Conservation (phyloP, 2,113 vertebrate genomes). For the Lepisosteus oculatus region DNA sequence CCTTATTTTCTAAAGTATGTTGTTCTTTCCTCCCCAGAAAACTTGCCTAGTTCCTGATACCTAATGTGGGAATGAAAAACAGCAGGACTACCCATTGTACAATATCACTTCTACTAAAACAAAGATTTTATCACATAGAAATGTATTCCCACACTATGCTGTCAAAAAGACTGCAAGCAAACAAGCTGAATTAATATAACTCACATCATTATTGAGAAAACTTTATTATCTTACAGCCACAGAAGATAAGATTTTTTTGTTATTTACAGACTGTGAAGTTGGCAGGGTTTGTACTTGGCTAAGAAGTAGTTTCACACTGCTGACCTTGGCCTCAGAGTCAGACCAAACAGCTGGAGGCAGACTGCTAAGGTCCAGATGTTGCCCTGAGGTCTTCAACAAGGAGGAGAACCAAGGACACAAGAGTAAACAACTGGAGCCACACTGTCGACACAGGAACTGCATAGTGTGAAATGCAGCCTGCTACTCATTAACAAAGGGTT, state of each 20-base stretch:
- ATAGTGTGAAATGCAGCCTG: constrained; percentile 9
- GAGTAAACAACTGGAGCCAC: constrained; percentile 17
- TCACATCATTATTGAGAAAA: constrained; percentile 12
- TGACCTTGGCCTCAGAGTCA: constrained; percentile 33
- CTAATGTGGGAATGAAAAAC: too few relatives aligned
- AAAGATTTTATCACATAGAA: too few relatives aligned
- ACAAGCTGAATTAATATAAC: constrained; percentile 32
- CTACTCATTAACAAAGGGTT: constrained; percentile 32
- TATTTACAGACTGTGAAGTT: constrained; percentile 31
- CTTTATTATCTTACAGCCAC: constrained; percentile 11
- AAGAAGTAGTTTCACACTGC: constrained; percentile 25
- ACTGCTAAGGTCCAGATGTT: constrained; percentile 32
- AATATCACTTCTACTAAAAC: too few relatives aligned
- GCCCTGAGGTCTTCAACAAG: constrained; percentile 4
- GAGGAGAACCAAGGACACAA: background rate
- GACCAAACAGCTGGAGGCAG: constrained; percentile 23
- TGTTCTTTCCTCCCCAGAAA: too few relatives aligned
- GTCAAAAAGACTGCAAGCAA: constrained; percentile 3
- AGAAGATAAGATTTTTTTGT: constrained; percentile 36
- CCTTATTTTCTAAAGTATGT: too few relatives aligned
- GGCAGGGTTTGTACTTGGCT: constrained; percentile 25
- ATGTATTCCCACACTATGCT: constrained; percentile 19
- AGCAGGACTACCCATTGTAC: too few relatives aligned
- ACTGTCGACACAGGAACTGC: constrained; percentile 25
- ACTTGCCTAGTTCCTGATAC: too few relatives aligned